A percentile compares a stretch with the other conserved stretches of the same genome.
phyloP scores from a whole-genome alignment of 2,113 vertebrate genomes.

The Machaerirhynchus nigripectus region DNA sequence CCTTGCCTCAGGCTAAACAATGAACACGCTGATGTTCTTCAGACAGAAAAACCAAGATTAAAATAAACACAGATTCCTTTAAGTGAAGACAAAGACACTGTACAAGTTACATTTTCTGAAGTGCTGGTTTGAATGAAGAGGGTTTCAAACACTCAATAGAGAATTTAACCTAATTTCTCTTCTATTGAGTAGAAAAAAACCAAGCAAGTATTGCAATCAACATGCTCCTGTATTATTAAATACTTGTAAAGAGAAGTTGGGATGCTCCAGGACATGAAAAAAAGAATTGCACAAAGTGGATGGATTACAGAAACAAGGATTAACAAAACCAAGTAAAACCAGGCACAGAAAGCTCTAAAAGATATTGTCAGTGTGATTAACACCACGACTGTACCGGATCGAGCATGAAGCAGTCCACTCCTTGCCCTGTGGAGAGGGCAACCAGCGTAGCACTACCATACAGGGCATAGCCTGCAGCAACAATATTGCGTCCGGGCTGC shows the following conservation, averaged over 20 bases:
- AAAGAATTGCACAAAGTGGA: rapidly evolving
- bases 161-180: background rate
- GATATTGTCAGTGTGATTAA: background rate
- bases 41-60: background rate
- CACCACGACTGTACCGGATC: conserved; percentile 82
- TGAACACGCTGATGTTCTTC: background rate
- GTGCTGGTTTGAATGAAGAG: background rate
- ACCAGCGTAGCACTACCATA: conserved; percentile 94
- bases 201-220: background rate
- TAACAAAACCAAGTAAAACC: background rate
- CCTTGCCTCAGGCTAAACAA: background rate
- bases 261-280: background rate
- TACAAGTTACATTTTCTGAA: background rate
- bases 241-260: background rate
- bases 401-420: conserved; percentile 94
- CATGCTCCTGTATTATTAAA: background rate
- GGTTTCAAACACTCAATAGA: background rate
- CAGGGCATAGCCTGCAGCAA: conserved; percentile 92
- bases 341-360: background rate
- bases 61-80: background rate
- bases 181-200: background rate
- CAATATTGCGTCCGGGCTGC: conserved; percentile 84
- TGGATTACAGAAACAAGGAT: background rate
- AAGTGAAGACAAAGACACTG: background rate
- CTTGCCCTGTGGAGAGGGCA: conserved; percentile 89